A percentile compares a stretch with the other conserved stretches of the same genome.
phyloP scores from a whole-genome alignment of 64 coral and sea anemone genomes.

The Montipora capricornis region DNA sequence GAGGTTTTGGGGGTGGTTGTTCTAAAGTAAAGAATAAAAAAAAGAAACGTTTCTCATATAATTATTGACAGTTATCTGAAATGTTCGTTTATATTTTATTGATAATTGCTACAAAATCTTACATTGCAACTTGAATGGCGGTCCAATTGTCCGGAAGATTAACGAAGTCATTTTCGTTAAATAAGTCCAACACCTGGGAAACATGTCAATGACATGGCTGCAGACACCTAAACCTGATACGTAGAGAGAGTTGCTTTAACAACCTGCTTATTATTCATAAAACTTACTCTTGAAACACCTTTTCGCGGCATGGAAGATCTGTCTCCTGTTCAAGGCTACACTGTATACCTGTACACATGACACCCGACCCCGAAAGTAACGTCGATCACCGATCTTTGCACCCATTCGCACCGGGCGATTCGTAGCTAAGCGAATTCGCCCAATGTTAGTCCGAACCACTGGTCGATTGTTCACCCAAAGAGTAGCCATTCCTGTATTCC shows the following conservation, averaged over 20 bases:
- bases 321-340: constrained; percentile 43
- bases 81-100: not conserved
- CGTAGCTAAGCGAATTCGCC: constrained; percentile 52
- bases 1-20: constrained; percentile 24
- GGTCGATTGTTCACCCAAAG: constrained; percentile 67
- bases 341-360: constrained; percentile 77
- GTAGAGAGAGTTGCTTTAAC: too few relatives aligned
- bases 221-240: too few relatives aligned
- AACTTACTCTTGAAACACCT: constrained; percentile 64
- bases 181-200: too few relatives aligned
- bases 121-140: too few relatives aligned
- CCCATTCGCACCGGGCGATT: constrained; percentile 52
- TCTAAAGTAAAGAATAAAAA: not conserved
- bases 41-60: not conserved
- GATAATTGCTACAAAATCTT: too few relatives aligned
- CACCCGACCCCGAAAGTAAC: constrained; percentile 60
- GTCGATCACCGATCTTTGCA: constrained; percentile 62
- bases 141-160: too few relatives aligned
- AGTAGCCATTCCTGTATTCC: constrained; percentile 54
- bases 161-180: too few relatives aligned
- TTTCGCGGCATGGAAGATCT: constrained; percentile 49
- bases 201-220: too few relatives aligned
- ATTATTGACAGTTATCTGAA: not conserved
- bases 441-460: constrained; percentile 69
- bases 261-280: not conserved